Evolutionary conservation across 2,113 vertebrate species (phyloP).

Genomic region (Charina bottae): DNA sequence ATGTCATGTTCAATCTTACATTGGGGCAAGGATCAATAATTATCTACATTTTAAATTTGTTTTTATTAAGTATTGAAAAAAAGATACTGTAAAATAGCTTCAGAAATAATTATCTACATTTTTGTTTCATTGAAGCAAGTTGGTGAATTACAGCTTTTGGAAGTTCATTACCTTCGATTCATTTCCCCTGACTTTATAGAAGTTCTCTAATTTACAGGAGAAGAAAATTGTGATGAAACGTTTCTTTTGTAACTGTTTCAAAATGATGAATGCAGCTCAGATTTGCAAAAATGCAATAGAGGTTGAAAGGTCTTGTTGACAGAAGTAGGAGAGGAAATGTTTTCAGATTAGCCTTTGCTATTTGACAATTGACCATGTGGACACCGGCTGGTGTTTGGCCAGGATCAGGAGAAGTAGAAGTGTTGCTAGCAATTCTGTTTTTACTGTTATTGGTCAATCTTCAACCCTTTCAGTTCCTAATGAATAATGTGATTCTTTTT

Average conservation of each 20-base stretch:
- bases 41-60: not conserved
- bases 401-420: not conserved
- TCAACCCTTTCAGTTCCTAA: not conserved
- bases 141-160: conserved; percentile 47
- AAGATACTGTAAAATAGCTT: not conserved
- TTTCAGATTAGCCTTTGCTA: not conserved
- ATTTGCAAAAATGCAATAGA: not conserved
- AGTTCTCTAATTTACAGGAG: conserved; percentile 20
- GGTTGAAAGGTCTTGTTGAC: not conserved
- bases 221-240: conserved; percentile 32
- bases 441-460: not conserved
- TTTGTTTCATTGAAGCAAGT: conserved; percentile 39
- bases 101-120: conserved; percentile 34
- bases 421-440: conserved; percentile 7
- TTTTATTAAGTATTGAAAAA: not conserved
- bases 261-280: conserved; percentile 22
- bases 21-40: conserved; percentile 51
- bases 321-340: not conserved
- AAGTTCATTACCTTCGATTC: conserved; percentile 7
- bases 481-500: conserved; percentile 5
- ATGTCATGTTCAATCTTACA: conserved; percentile 46
- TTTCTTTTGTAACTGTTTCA: conserved; percentile 12
- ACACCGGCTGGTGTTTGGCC: accelerated
- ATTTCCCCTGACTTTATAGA: conserved; percentile 20
- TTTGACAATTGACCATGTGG: not conserved